phyloP scores from a whole-genome alignment of 1,140 invertebrate species.

The Cotesia glomerata region DNA sequence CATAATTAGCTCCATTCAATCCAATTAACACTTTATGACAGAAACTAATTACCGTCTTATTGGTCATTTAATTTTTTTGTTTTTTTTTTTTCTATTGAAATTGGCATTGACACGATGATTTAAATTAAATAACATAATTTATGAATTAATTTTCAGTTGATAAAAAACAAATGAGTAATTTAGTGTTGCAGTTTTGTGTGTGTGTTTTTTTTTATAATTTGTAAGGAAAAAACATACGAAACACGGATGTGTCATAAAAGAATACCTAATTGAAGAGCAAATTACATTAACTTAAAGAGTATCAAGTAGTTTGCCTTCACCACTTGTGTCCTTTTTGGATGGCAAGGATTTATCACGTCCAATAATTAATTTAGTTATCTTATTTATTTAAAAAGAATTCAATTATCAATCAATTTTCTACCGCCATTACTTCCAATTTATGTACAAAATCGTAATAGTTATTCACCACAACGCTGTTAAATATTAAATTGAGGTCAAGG shows the following conservation, averaged over 20 bases:
- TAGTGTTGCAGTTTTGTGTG: too few relatives aligned
- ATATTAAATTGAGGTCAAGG: background rate
- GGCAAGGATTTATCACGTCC: background rate
- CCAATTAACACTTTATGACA: background rate
- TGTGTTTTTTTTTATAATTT: background rate
- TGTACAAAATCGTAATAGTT: background rate
- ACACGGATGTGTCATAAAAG: background rate
- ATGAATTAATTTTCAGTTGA: too few relatives aligned
- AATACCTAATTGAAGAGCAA: background rate
- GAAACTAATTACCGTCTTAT: background rate
- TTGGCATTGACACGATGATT: background rate
- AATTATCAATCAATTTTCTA: background rate
- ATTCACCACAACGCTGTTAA: background rate
- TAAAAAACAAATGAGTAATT: background rate
- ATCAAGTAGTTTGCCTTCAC: slow-evolving; percentile 11
- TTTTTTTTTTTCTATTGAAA: background rate
- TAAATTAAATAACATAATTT: background rate
- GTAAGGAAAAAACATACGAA: background rate
- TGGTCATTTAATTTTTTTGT: background rate
- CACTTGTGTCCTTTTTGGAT: slow-evolving; percentile 13
- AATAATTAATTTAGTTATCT: slow-evolving; percentile 10
- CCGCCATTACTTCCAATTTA: background rate
- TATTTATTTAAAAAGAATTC: background rate
- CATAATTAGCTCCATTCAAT: slow-evolving; percentile 8
- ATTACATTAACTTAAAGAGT: background rate